Conservation (phyloP, 2,113 vertebrate genomes). For the Mohoua ochrocephala region DNA sequence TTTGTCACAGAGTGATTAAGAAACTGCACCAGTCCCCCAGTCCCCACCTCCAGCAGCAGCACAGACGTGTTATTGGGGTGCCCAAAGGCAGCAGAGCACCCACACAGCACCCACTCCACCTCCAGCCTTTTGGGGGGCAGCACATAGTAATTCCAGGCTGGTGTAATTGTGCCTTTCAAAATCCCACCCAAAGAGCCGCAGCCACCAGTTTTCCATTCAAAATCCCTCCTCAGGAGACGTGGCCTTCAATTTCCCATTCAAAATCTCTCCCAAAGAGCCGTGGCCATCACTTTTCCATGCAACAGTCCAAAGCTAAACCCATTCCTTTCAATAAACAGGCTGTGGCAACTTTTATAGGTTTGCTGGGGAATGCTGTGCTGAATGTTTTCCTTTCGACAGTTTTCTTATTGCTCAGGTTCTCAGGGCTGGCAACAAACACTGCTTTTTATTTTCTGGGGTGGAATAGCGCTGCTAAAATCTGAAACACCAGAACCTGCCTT, state of each 20-base stretch:
- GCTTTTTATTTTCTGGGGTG: background rate
- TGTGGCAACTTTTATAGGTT: background rate
- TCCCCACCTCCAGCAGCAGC: constrained; percentile 11
- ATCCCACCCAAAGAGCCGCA: background rate
- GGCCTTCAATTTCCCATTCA: background rate
- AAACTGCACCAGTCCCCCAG: background rate
- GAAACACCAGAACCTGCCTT: background rate
- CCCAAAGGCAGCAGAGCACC: background rate
- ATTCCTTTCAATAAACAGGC: background rate
- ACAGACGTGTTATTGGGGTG: background rate
- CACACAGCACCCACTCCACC: background rate
- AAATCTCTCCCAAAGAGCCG: background rate
- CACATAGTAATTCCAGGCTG: accelerated
- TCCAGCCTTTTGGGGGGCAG: background rate
- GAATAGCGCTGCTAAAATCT: background rate
- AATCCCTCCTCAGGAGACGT: background rate
- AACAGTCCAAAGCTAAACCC: background rate
- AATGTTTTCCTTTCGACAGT: background rate
- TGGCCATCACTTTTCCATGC: background rate
- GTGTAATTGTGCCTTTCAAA: background rate
- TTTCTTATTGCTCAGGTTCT: background rate
- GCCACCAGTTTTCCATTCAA: background rate
- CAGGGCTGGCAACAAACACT: background rate
- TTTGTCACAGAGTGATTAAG: constrained; percentile 60
- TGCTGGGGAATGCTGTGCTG: background rate